These are phyloP conservation scores for Pollenia griseotomentosa DNA, from an alignment of 2,888 invertebrate genomes.

Conservation along the genomic window DNA sequence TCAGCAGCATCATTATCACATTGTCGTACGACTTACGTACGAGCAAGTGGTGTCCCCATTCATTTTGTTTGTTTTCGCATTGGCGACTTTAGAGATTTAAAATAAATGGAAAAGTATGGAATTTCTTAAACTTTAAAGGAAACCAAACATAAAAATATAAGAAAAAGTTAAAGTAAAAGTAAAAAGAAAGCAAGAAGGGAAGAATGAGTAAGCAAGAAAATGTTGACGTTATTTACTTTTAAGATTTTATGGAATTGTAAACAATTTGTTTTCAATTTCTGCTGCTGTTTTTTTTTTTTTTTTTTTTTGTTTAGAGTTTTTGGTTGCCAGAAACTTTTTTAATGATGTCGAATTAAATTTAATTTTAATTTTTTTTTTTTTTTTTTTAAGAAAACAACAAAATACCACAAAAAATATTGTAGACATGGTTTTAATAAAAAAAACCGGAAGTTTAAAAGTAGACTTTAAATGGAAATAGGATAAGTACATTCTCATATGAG, in stretches of 20 bases:
- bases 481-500: not conserved
- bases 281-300: not conserved
- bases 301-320: conserved; percentile 15
- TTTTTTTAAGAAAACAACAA: not conserved
- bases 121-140: conserved; percentile 15
- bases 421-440: not conserved
- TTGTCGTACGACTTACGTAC: not conserved
- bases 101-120: conserved; percentile 57
- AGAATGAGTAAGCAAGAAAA: conserved; percentile 3
- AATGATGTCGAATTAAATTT: conserved; percentile 64
- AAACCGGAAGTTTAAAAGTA: not conserved
- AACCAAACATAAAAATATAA: not conserved
- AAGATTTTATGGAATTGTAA: conserved; percentile 62
- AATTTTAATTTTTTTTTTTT: conserved; percentile 35
- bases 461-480: conserved; percentile 17
- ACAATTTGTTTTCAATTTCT: conserved; percentile 66
- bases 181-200: not conserved
- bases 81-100: conserved; percentile 69
- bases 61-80: conserved; percentile 54
- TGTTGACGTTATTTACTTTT: conserved; percentile 50
- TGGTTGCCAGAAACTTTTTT: conserved; percentile 56
- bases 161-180: not conserved
- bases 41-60: not conserved
- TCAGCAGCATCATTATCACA: not conserved
- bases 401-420: not conserved